Conservation (phyloP, 2,797 vertebrate species). For the Chiloscyllium punctatum region DNA sequence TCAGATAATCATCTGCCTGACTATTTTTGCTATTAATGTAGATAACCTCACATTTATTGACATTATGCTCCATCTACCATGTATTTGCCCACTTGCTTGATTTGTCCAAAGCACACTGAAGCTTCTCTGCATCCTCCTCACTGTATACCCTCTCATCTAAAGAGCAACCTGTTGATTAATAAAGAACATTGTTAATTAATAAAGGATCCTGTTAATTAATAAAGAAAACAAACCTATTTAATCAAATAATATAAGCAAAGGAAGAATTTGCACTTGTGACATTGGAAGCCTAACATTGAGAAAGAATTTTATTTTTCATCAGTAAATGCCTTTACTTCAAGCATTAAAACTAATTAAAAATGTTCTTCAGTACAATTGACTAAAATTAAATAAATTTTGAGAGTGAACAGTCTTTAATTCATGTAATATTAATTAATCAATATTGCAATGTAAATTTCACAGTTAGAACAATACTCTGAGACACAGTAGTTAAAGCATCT, state of each 20-base stretch:
- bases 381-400: not conserved
- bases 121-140: too few species aligned
- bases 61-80: too few species aligned
- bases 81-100: too few species aligned
- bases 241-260: not conserved
- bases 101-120: too few species aligned
- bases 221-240: not conserved
- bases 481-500: constrained; percentile 21
- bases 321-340: not conserved
- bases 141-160: too few species aligned
- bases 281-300: not conserved
- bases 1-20: too few species aligned
- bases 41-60: too few species aligned
- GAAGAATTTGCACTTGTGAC: too few species aligned
- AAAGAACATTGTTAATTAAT: too few species aligned
- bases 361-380: not conserved
- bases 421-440: not conserved
- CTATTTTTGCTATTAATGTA: too few species aligned
- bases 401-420: not conserved
- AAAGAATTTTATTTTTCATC: not conserved
- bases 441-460: not conserved
- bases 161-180: too few species aligned
- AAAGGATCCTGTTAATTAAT: not conserved
- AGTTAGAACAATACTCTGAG: constrained; percentile 16
- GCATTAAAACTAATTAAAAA: not conserved